Base-by-base conservation (phyloP, 2,888 invertebrate species). In the Cheilosia urbana region DNA sequence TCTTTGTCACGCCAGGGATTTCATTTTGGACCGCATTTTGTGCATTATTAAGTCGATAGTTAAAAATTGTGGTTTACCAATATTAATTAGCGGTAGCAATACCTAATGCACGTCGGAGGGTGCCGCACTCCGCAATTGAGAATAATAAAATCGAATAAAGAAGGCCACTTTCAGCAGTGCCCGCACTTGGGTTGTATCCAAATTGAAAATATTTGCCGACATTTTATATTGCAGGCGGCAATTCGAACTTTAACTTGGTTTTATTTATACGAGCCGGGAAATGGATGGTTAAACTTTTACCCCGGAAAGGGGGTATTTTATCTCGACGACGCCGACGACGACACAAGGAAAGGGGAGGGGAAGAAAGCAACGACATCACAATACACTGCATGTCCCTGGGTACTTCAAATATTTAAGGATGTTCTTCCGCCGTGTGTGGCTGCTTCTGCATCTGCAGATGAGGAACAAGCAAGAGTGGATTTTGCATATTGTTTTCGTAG, bases 401-500 rank as follows among this genome's bases (percentile, higher is more conserved):
- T 57, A 63, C 72, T 63, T 83, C 58, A 83, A 83, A 83, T 83
- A 83, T 83, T 83, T 58, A 83, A 73, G 73, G 73, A 68, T 55
- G 34, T 68, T 75, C 30, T 40, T 66, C 49, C 19, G 15, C 27
- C 53, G 19, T 60, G 37, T 76, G 24, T 13, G 17, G 42, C 9
- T n/a, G 13, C 45, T 5, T 30, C 11, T n/a, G 15, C 42, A 24
- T 21, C 40, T 19, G 24, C 51, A 19, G 66, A 53, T 17, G 51
- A 37, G 53, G 58, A 34, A 30, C 30, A 34, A 42, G 49, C 19
- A 49, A 45, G 66, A 81, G 45, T 30, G 24, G 68, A 78, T 72
- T 78, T 73, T 78, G 78, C 83, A 83, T 83, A 73, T 83, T 84
- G 71, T 82, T 76, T 76, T 76, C 49, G 57, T 77, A 71, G 58